These are phyloP conservation scores for Lucifuga dentata DNA, from an alignment of 2,113 vertebrate species.

Conservation along the genomic window DNA sequence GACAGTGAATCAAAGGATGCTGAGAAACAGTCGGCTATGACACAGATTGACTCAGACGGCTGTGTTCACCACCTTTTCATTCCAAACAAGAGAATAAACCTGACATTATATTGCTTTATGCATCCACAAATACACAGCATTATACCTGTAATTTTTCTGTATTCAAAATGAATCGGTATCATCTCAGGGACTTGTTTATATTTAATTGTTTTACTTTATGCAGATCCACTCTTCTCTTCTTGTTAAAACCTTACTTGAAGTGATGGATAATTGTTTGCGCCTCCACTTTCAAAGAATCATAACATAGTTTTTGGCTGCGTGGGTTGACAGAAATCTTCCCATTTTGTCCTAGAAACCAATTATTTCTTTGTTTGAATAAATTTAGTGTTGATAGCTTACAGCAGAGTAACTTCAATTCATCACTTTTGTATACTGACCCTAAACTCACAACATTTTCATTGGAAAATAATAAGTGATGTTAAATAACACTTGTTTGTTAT, in stretches of 20 bases:
- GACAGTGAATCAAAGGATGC: conserved; percentile 70
- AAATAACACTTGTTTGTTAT: too few relatives aligned
- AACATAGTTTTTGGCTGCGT: conserved; percentile 4
- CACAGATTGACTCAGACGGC: conserved; percentile 66
- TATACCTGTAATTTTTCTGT: too few relatives aligned
- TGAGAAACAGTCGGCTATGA: conserved; percentile 60
- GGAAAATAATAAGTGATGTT: conserved; percentile 50
- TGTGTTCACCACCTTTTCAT: conserved; percentile 20
- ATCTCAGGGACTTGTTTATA: not conserved
- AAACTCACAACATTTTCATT: conserved; percentile 36
- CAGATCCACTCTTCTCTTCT: too few relatives aligned
- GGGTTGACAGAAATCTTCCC: conserved; percentile 26
- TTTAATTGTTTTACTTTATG: conserved; percentile 41
- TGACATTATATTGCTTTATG: not conserved
- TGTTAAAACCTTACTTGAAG: too few relatives aligned
- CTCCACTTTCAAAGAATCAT: conserved; percentile 41
- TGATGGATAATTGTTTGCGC: too few relatives aligned
- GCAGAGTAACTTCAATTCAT: conserved; percentile 45
- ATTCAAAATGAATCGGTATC: not conserved
- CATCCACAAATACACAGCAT: too few relatives aligned
- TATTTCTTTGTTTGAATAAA: conserved; percentile 52
- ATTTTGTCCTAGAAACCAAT: conserved; percentile 44
- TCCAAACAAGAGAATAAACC: conserved; percentile 9
- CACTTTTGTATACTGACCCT: conserved; percentile 37
- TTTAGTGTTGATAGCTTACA: conserved; percentile 49